Evolutionary conservation across 2,888 invertebrate species (phyloP), one percentile per base, ranked within the genome.

Genomic region (Chrysolina americana): DNA sequence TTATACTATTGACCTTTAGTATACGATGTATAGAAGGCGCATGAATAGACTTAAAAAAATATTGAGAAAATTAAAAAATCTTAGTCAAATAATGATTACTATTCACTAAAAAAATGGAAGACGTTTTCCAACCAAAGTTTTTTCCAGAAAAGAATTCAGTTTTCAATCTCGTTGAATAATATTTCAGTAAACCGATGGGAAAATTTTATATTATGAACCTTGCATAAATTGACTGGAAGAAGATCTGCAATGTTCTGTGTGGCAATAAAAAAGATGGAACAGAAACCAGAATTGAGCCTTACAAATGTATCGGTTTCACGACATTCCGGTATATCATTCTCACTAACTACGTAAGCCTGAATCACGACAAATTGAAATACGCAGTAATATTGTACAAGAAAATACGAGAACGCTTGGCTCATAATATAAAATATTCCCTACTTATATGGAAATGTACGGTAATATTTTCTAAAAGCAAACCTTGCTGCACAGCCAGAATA

Each of bases 301-400:
- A 47, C 47, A 47, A 47, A 47, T 17, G 50, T 50, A 17, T n/a
- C 9, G 19, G 19, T 50, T 50, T 8, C 19, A 50, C 19, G 6
- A 17, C 19, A 17, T 17, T 50, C 19, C 19, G n/a, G 50, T 50
- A 50, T n/a, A 50, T 17, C 50, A 50, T 19, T 50, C 50, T 19
- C 19, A 17, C 50, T 50, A 50, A 17, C n/a, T 19, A 50, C 50
- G 9, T 17, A 50, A 50, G 1, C 50, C 50, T 19, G 50, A 50
- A 50, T 19, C 19, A n/a, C 50, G 50, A 50, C 50, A 50, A 50
- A 50, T 50, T 50, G 50, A 50, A 50, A 50, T 50, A 50, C 19
- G 19, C 19, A 50, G 3, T 9, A 17, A 50, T 50, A 50, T 50
- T 50, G 50, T 19, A 19, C 50, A 19, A 50, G 50, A 50, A 50